phyloP scores from a whole-genome alignment of 2,113 vertebrate species.

The Syngnathus floridae region DNA sequence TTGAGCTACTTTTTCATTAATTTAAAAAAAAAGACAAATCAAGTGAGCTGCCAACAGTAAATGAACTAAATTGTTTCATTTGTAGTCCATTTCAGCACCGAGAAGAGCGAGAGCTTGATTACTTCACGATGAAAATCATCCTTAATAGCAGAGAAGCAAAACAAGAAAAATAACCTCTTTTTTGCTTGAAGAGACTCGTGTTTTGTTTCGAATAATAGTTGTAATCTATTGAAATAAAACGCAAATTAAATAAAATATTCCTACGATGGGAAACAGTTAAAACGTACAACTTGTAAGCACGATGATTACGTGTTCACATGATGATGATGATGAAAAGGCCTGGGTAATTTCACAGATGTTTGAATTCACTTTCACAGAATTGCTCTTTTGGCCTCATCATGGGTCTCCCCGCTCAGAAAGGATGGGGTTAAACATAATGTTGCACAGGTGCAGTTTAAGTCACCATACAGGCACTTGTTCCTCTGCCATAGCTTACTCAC shows the following conservation, averaged over 20 bases:
- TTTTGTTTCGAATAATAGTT: not conserved
- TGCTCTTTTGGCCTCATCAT: not conserved
- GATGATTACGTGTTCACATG: not conserved
- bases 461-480: constrained; percentile 44
- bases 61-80: not conserved
- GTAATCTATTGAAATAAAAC: not conserved
- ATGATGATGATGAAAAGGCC: not conserved
- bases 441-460: constrained; percentile 56
- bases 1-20: not conserved
- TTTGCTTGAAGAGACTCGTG: not conserved
- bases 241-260: not conserved
- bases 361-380: constrained; percentile 5
- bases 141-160: not conserved
- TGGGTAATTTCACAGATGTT: constrained; percentile 12
- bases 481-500: constrained; percentile 16
- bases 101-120: not conserved
- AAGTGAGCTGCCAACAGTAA: not conserved
- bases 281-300: constrained; percentile 9
- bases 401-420: not conserved
- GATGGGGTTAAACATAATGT: constrained; percentile 30
- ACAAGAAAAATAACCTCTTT: not conserved
- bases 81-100: not conserved
- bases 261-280: not conserved
- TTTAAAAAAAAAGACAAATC: not conserved
- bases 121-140: not conserved